phyloP scores from a whole-genome alignment of 2,113 vertebrate species.

The Sapayoa aenigma region DNA sequence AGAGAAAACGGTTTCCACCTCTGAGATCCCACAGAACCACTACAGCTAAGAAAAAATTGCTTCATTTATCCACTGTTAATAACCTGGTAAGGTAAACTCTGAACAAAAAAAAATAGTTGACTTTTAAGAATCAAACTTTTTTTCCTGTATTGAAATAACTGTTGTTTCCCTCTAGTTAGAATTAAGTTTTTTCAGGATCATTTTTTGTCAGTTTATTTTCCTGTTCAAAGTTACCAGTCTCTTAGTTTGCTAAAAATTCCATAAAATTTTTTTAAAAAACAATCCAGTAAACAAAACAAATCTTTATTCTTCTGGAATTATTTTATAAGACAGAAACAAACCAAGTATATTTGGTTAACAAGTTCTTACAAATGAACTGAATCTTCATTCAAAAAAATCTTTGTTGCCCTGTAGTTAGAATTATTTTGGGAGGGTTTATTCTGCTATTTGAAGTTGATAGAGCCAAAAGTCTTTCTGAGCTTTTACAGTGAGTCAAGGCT shows the following conservation, averaged over 20 bases:
- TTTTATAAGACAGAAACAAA: not conserved
- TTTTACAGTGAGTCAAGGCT: not conserved
- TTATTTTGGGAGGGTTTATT: not conserved
- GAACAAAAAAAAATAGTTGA: not conserved
- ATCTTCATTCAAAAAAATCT: not conserved
- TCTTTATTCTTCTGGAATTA: not conserved
- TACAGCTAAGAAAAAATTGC: fast-evolving
- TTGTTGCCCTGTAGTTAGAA: not conserved
- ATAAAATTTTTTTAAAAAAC: not conserved
- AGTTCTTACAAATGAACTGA: not conserved
- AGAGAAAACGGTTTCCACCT: not conserved
- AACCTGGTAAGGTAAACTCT: not conserved
- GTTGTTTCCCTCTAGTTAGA: not conserved
- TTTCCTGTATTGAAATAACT: not conserved
- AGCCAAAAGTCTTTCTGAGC: not conserved
- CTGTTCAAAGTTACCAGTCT: not conserved
- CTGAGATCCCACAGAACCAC: not conserved
- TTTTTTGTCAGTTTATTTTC: not conserved
- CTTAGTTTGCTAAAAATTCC: not conserved
- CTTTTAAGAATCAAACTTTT: not conserved
- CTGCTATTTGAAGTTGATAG: not conserved
- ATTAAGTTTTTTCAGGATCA: not conserved
- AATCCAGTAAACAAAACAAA: not conserved
- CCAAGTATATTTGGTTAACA: not conserved
- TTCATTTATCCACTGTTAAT: not conserved